Evolutionary conservation across 2,797 vertebrate species (phyloP).

Genomic region (Argyrosomus regius): DNA sequence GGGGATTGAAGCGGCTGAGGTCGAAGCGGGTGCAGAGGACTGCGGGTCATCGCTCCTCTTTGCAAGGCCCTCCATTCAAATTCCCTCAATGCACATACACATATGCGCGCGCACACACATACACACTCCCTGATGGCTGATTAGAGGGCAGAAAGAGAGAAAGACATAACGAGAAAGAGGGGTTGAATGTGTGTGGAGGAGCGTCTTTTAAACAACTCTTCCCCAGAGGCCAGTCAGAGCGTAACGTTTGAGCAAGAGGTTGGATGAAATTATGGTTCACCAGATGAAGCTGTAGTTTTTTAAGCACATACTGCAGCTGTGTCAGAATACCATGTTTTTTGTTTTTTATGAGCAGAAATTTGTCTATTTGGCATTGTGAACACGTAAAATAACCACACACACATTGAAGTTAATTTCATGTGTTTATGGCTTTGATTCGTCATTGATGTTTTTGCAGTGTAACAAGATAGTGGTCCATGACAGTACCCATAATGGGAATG

Average conservation of each 20-base stretch:
- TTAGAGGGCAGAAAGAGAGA: slow-evolving; percentile 58
- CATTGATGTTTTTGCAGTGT: slow-evolving; percentile 50
- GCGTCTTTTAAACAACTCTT: slow-evolving; percentile 26
- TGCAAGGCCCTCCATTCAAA: slow-evolving; percentile 34
- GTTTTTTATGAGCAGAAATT: background rate
- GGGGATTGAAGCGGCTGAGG: slow-evolving; percentile 49
- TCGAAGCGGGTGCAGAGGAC: slow-evolving; percentile 53
- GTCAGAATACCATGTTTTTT: background rate
- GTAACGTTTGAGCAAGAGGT: slow-evolving; percentile 21
- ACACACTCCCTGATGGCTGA: slow-evolving; percentile 64
- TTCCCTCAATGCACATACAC: slow-evolving; percentile 7
- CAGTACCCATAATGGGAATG: slow-evolving; percentile 60
- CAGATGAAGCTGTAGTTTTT: slow-evolving; percentile 19
- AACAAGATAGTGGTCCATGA: slow-evolving; percentile 54
- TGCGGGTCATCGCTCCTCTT: slow-evolving; percentile 61
- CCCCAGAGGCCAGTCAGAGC: slow-evolving; percentile 28
- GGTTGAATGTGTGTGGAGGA: background rate
- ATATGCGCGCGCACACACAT: slow-evolving; percentile 8
- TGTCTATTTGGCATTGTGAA: background rate
- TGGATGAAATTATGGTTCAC: slow-evolving; percentile 23
- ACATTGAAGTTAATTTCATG: slow-evolving; percentile 35
- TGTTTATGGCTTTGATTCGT: slow-evolving; percentile 48
- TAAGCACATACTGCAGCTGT: background rate
- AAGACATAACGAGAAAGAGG: slow-evolving; percentile 19
- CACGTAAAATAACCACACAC: slow-evolving; percentile 3